These are phyloP conservation scores for Mimas tiliae DNA, from an alignment of 2,888 invertebrate species.

Conservation along the genomic window DNA sequence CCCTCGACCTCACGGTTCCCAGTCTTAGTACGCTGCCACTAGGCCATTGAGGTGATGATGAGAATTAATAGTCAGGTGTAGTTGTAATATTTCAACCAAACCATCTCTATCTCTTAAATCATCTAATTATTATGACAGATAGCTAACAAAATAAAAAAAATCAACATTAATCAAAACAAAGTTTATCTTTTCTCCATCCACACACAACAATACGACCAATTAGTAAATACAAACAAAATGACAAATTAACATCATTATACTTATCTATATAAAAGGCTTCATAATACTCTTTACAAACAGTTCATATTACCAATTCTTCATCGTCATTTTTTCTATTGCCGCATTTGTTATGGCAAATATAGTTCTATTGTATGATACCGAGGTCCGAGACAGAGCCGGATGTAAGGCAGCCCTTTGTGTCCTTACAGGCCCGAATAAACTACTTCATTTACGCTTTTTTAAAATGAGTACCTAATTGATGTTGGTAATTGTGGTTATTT, in stretches of 20 bases:
- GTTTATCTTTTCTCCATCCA: background rate
- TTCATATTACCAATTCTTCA: slow-evolving; percentile 61
- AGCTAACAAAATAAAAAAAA: no score
- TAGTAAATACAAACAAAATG: slow-evolving; percentile 8
- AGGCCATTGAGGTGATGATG: no score
- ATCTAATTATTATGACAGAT: no score
- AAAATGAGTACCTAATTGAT: background rate
- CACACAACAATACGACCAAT: slow-evolving; percentile 14
- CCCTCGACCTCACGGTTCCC: no score
- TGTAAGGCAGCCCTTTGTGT: no score
- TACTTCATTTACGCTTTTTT: background rate
- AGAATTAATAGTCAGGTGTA: no score
- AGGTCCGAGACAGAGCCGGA: slow-evolving; percentile 52
- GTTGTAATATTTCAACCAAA: background rate
- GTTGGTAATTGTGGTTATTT: no score
- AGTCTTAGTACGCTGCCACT: no score
- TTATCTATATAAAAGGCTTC: slow-evolving; percentile 3
- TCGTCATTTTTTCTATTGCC: slow-evolving; percentile 67
- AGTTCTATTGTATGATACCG: slow-evolving; percentile 62
- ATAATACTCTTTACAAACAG: slow-evolving; percentile 9
- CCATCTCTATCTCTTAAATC: background rate
- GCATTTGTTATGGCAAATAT: slow-evolving; percentile 75
- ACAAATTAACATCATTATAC: slow-evolving; percentile 7
- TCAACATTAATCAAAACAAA: background rate
- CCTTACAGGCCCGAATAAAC: background rate